Percentiles rank a stretch among this genome's conserved stretches.
Conservation (phyloP, 35 echinoderm and acorn worm genomes). For the Apostichopus parvimensis region DNA sequence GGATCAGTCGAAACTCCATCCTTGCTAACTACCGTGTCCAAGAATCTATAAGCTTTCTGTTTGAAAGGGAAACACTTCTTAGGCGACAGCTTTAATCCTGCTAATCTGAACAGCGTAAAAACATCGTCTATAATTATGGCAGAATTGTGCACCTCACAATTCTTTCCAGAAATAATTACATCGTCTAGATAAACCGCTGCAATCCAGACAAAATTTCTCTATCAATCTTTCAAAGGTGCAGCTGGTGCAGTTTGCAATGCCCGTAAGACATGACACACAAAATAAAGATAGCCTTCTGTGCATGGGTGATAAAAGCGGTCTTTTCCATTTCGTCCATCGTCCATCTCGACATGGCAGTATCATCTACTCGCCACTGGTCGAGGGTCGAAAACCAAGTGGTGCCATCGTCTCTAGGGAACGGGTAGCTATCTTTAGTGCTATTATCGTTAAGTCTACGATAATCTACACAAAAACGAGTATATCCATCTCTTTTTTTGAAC, state of each 20-base stretch:
- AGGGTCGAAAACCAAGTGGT: too few species aligned
- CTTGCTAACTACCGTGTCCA: constrained; percentile 16
- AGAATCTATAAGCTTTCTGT: not conserved
- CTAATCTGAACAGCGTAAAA: not conserved
- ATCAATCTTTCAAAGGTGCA: constrained; percentile 32
- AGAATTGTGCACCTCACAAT: not conserved
- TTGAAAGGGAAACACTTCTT: constrained; percentile 28
- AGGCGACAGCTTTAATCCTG: constrained; percentile 36
- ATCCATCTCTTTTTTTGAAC: too few species aligned
- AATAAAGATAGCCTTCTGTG: constrained; percentile 22
- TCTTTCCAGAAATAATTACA: not conserved
- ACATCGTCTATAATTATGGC: not conserved
- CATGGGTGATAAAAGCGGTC: too few species aligned
- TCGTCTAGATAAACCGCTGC: constrained; percentile 7
- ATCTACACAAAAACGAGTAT: too few species aligned
- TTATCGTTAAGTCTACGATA: too few species aligned
- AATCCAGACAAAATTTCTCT: not conserved
- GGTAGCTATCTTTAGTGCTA: too few species aligned
- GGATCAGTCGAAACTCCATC: constrained; percentile 25
- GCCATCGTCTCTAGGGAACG: too few species aligned
- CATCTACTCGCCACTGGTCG: too few species aligned
- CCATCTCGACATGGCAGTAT: too few species aligned
- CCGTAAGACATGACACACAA: constrained; percentile 22
- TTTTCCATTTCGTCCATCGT: too few species aligned
- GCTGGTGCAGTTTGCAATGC: not conserved